Conservation (phyloP, 2,888 invertebrate species). For the Agelastica alni region DNA sequence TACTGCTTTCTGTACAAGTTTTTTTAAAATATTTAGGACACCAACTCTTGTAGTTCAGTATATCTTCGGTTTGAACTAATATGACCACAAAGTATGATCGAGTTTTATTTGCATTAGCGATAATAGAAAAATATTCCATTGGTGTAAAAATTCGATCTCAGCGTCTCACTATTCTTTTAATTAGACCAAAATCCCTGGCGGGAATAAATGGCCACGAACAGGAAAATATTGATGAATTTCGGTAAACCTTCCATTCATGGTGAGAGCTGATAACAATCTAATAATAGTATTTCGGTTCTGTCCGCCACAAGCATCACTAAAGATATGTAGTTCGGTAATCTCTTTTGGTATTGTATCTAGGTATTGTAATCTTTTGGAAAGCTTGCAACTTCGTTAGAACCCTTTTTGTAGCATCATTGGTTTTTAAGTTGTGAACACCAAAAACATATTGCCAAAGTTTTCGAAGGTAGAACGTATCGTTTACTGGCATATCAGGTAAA, state of each 20-base stretch:
- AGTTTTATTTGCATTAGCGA: conserved; percentile 5
- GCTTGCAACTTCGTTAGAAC: conserved; percentile 13
- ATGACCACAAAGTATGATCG: conserved; percentile 11
- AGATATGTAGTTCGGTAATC: conserved; percentile 12
- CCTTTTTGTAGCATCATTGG: conserved; percentile 7
- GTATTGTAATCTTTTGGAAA: conserved; percentile 6
- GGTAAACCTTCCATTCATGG: conserved; percentile 13
- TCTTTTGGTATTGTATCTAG: conserved; percentile 12
- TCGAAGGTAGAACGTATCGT: conserved; percentile 40
- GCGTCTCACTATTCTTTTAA: conserved; percentile 28
- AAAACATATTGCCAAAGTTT: no score
- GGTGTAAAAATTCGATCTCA: conserved; percentile 15
- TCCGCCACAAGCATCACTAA: conserved; percentile 18
- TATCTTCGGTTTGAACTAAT: conserved; percentile 15
- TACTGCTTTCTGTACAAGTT: conserved; percentile 3
- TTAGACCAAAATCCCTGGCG: conserved; percentile 18
- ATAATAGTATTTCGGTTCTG: conserved; percentile 13
- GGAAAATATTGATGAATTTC: conserved; percentile 20
- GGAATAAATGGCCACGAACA: conserved; percentile 18
- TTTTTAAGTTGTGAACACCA: conserved; percentile 3
- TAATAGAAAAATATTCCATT: conserved; percentile 14
- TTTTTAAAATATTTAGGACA: conserved; percentile 5
- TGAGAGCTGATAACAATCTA: conserved; percentile 8
- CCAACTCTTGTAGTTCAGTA: conserved; percentile 12
- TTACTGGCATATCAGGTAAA: conserved; percentile 38